Percentiles rank a stretch among this genome's conserved stretches.
Evolutionary conservation across 2,797 vertebrate species (phyloP).

Genomic region (Anomalospiza imberbis): DNA sequence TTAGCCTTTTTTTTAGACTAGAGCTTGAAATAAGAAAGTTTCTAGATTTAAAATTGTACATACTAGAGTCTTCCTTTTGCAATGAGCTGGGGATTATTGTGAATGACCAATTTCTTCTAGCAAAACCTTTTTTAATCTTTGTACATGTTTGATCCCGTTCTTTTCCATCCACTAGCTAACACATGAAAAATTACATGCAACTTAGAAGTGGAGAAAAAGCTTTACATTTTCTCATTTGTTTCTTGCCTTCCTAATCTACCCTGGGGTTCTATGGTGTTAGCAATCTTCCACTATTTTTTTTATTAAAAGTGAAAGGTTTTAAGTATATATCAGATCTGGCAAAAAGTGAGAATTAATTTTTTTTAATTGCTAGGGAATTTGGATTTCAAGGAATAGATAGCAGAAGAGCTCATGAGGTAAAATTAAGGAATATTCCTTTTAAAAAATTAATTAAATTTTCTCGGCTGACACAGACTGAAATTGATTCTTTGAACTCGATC

Average conservation of each 20-base stretch:
- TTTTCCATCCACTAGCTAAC: background rate
- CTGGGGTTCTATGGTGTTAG: background rate
- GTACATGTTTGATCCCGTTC: background rate
- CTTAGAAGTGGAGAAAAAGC: background rate
- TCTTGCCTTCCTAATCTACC: slow-evolving; percentile 2
- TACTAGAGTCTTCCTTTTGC: background rate
- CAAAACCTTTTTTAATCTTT: background rate
- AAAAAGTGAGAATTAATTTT: background rate
- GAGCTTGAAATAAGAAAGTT: background rate
- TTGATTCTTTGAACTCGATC: background rate
- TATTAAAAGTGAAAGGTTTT: slow-evolving; percentile 43
- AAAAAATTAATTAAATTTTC: background rate
- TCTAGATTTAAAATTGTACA: background rate
- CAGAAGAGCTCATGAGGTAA: background rate
- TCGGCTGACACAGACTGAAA: background rate
- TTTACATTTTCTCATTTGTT: background rate
- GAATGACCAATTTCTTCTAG: background rate
- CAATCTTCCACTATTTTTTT: background rate
- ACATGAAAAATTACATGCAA: background rate
- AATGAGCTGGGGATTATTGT: background rate
- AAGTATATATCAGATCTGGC: background rate
- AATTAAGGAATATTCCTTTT: background rate
- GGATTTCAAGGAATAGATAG: background rate
- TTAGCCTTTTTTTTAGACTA: background rate
- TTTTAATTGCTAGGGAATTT: background rate